A percentile compares a stretch with the other conserved stretches of the same genome.
Conservation (phyloP, 1,140 invertebrate species). For the Aphelinus atriplicis region DNA sequence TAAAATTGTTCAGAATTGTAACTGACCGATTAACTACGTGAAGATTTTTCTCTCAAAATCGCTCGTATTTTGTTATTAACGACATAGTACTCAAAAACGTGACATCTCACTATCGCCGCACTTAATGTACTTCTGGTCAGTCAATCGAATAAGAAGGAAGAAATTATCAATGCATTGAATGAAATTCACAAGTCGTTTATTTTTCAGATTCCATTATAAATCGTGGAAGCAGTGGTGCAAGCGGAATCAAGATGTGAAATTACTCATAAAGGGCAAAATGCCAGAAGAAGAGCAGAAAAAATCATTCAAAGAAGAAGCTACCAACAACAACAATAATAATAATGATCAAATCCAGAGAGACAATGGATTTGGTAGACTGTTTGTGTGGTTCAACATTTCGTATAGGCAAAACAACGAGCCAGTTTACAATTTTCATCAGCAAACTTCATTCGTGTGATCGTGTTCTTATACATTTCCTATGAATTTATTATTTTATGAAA, state of each 20-base stretch:
- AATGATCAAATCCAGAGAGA: background rate
- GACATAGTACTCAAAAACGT: too few species aligned
- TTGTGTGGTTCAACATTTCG: constrained; percentile 31
- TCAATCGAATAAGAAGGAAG: too few species aligned
- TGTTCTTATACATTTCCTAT: too few species aligned
- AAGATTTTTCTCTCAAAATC: too few species aligned
- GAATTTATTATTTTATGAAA: too few species aligned
- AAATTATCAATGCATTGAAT: too few species aligned
- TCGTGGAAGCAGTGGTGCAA: constrained; percentile 52
- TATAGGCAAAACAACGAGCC: constrained; percentile 34
- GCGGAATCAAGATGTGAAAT: constrained; percentile 53
- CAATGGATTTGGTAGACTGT: constrained; percentile 10
- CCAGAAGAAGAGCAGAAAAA: constrained; percentile 26
- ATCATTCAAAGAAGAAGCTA: background rate
- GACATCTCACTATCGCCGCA: too few species aligned
- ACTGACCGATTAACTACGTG: too few species aligned
- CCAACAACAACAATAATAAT: constrained; percentile 13
- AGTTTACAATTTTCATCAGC: constrained; percentile 42
- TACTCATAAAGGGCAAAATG: constrained; percentile 47
- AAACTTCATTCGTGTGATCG: constrained; percentile 44
- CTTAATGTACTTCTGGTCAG: too few species aligned
- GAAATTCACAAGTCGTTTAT: background rate
- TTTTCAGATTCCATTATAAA: constrained; percentile 55
- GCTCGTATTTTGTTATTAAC: background rate
- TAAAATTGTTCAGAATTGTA: too few species aligned